A percentile compares a stretch with the other conserved stretches of the same genome.
Conservation (phyloP, 1,140 invertebrate species). For the Trachymyrmex septentrionalis region DNA sequence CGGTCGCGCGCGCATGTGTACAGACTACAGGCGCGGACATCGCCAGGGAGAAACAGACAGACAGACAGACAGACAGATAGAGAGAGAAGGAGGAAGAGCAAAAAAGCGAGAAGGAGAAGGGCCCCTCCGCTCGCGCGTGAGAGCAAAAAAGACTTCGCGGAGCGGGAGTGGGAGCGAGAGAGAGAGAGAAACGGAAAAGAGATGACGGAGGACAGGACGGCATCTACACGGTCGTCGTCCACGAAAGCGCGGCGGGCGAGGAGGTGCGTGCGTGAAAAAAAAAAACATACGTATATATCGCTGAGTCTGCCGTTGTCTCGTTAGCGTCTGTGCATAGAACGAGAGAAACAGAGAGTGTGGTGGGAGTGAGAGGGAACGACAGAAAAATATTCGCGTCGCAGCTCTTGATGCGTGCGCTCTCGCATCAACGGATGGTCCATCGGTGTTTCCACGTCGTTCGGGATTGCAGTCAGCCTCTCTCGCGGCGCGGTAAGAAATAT, state of each 20-base stretch:
- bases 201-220: conserved; percentile 62
- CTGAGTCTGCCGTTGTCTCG: conserved; percentile 25
- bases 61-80: neutral
- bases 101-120: conserved; percentile 11
- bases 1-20: conserved; percentile 26
- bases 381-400: conserved; percentile 46
- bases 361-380: conserved; percentile 15
- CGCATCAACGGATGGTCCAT: conserved; percentile 19
- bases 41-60: neutral
- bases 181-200: conserved; percentile 12
- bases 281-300: conserved; percentile 19
- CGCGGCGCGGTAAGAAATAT: conserved; percentile 60
- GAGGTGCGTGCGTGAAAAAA: conserved; percentile 26
- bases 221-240: conserved; percentile 29
- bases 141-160: conserved; percentile 32
- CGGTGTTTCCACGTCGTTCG: neutral
- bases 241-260: conserved; percentile 22
- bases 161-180: conserved; percentile 6
- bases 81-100: neutral
- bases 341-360: neutral
- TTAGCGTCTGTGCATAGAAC: conserved; percentile 19
- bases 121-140: conserved; percentile 8
- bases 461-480: neutral
- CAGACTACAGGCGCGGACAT: neutral
- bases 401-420: neutral